These are phyloP conservation scores for Nothura maculosa DNA, from an alignment of 2,797 vertebrate species.

Conservation along the genomic window DNA sequence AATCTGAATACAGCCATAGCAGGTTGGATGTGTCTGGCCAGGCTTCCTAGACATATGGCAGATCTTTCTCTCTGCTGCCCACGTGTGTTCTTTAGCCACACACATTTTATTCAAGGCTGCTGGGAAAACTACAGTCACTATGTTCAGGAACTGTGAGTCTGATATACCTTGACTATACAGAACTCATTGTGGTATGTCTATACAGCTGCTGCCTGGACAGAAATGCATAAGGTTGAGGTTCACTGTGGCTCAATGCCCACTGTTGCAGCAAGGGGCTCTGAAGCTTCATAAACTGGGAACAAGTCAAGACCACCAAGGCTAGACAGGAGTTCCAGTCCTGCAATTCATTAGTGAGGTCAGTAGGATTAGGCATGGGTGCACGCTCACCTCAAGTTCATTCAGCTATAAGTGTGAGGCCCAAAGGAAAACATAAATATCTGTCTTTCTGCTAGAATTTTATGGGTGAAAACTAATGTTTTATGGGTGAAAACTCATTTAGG, in stretches of 20 bases:
- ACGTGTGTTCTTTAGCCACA: neutral
- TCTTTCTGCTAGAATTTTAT: neutral
- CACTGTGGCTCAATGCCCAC: neutral
- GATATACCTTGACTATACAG: neutral
- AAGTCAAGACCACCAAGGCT: neutral
- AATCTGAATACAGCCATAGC: neutral
- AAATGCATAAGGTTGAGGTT: neutral
- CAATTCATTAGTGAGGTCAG: neutral
- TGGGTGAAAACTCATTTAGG: no score
- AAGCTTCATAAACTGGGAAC: neutral
- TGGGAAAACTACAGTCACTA: neutral
- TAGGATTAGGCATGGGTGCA: neutral
- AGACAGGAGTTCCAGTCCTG: neutral
- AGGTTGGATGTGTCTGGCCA: rapidly evolving
- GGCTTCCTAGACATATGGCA: neutral
- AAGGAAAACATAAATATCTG: neutral
- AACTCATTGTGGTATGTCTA: neutral
- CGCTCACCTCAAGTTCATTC: neutral
- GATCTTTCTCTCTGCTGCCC: neutral
- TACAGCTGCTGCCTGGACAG: neutral
- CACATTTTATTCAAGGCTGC: neutral
- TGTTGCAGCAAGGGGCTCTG: neutral
- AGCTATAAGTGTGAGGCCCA: neutral
- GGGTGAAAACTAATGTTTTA: neutral
- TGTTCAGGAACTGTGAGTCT: neutral